Evolutionary conservation across 1,140 invertebrate genomes (phyloP), one percentile per base, ranked within the genome.

Genomic region (Scylla paramamosain): DNA sequence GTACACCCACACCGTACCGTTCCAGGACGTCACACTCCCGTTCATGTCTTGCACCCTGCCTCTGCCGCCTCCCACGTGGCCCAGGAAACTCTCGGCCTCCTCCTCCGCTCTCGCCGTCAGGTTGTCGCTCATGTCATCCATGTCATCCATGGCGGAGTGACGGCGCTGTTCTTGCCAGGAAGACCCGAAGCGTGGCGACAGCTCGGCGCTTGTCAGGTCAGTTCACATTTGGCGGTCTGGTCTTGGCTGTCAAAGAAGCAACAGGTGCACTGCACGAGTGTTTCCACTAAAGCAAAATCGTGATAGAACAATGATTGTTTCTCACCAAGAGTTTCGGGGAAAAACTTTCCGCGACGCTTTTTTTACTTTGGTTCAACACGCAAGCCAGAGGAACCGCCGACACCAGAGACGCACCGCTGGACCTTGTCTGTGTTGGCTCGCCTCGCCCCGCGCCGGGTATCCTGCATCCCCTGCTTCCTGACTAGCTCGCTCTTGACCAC

Each of bases 1-100:
- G 67, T 96, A 93, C n/a, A 96, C 91, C 88, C 95, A 95, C 52
- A 59, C 92, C 20, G 96, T 96, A 28, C 91, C 91, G 52, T 96
- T 96, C 84, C 46, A 94, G 39, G 28, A 88, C 88, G 48, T 95
- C 67, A 77, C 67, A n/a, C 67, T 96, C 3, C n/a, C 86, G 12
- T 84, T 67, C 45, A 95, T 82, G 52, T 45, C 91, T 14, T 84
- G 86, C 91, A 59, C 8, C 0, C 83, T 45, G 52, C 45, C 84
- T 14, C 90, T 86, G n/a, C 39, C 14, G 31, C 59, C 39, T 8
- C 90, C 92, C n/a, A 48, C 86, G 89, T 95, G 93, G 31, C 90
- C 92, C 31, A 89, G 59, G 59, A 95, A 87, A 39, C 82, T 14
- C n/a, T 67, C 39, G 25, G 77, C 46, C 14, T 92, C 94, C 45